Conservation (phyloP, 2,888 invertebrate genomes). For the Allophyes oxyacanthae region DNA sequence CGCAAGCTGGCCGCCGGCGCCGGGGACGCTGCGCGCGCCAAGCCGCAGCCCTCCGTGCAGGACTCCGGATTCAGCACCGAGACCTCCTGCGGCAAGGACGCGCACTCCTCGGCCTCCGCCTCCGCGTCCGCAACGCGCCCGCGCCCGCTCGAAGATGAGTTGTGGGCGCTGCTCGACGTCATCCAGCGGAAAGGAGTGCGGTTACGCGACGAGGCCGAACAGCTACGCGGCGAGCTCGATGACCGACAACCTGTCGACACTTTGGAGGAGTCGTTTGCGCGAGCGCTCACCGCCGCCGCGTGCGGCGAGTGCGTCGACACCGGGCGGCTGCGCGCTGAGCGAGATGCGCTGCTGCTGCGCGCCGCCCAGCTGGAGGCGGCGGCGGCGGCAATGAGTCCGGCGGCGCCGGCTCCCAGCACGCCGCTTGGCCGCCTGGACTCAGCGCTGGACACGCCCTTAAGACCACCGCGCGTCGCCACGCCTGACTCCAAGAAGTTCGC, state of each 20-base stretch:
- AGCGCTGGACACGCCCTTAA: slow-evolving; percentile 91
- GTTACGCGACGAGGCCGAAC: slow-evolving; percentile 92
- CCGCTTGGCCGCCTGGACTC: slow-evolving; percentile 92
- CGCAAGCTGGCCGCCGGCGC: slow-evolving; percentile 87
- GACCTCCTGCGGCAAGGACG: slow-evolving; percentile 94
- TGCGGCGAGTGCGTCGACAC: slow-evolving; percentile 83
- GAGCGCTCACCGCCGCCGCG: slow-evolving; percentile 76
- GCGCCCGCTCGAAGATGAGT: slow-evolving; percentile 92
- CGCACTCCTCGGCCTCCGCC: slow-evolving; percentile 90
- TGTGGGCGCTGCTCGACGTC: slow-evolving; percentile 95
- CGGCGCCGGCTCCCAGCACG: slow-evolving; percentile 81
- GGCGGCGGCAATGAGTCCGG: slow-evolving; percentile 85
- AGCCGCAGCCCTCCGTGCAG: slow-evolving; percentile 91
- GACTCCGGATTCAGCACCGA: slow-evolving; percentile 98
- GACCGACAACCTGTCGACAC: slow-evolving; percentile 79
- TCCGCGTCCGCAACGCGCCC: slow-evolving; percentile 88
- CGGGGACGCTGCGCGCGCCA: slow-evolving; percentile 85
- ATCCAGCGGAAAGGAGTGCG: slow-evolving; percentile 94
- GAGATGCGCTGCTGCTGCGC: slow-evolving; percentile 93
- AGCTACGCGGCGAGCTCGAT: slow-evolving; percentile 89
- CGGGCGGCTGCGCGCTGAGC: slow-evolving; percentile 90
- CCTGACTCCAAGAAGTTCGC: slow-evolving; percentile 93
- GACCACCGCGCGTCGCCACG: slow-evolving; percentile 90
- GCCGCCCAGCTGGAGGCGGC: slow-evolving; percentile 89
- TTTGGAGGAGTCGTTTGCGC: slow-evolving; percentile 90